A percentile compares a stretch with the other conserved stretches of the same genome.
phyloP scores from a whole-genome alignment of 2,888 invertebrate genomes.

The Stenolophus ochropezus region DNA sequence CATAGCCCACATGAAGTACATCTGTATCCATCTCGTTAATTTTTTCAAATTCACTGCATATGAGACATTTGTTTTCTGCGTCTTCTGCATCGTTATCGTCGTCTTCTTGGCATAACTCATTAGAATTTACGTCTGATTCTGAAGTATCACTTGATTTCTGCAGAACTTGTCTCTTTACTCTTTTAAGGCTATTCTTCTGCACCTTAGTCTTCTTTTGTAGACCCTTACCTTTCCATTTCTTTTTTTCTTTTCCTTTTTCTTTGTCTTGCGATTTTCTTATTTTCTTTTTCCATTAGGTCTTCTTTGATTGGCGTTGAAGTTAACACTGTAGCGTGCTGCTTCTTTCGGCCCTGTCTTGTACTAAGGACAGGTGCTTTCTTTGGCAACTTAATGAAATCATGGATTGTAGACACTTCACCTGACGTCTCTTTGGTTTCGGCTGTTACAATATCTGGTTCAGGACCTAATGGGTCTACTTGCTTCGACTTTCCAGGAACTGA shows the following conservation, averaged over 20 bases:
- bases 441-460: conserved; percentile 50
- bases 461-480: background rate
- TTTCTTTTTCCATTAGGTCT: conserved; percentile 61
- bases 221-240: conserved; percentile 42
- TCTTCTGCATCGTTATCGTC: conserved; percentile 58
- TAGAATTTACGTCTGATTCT: conserved; percentile 33
- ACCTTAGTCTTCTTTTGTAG: conserved; percentile 40
- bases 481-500: too few relatives aligned
- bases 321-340: conserved; percentile 67
- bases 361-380: conserved; percentile 40
- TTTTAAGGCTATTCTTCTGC: conserved; percentile 36
- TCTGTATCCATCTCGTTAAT: conserved; percentile 61
- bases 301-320: conserved; percentile 63
- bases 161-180: conserved; percentile 39
- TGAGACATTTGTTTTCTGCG: conserved; percentile 57
- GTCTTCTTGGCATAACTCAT: conserved; percentile 13
- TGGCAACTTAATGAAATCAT: conserved; percentile 34
- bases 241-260: background rate
- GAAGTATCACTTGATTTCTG: conserved; percentile 15
- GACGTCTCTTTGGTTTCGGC: conserved; percentile 10
- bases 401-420: conserved; percentile 4
- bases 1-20: conserved; percentile 61
- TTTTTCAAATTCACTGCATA: conserved; percentile 60
- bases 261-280: conserved; percentile 58
- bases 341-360: conserved; percentile 60